Evolutionary conservation across 1,140 invertebrate species (phyloP), one percentile per base, ranked within the genome.

Genomic region (Diabrotica undecimpunctata): DNA sequence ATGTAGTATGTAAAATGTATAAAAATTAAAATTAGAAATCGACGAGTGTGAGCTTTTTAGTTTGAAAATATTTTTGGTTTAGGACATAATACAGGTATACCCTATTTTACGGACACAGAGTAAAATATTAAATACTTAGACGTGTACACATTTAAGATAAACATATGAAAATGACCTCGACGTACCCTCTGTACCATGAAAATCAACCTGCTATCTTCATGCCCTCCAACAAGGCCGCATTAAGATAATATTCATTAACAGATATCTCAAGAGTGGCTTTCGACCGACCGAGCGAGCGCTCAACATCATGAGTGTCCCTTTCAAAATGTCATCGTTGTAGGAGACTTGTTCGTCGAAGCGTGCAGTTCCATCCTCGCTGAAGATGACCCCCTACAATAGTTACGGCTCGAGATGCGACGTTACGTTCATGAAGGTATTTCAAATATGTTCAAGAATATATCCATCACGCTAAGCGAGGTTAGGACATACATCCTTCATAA

Each of bases 221-320:
- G 60, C 41, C 61, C 54, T 62, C 70, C 69, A 70, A 50, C 65
- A 68, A 74, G 69, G 68, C 68, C 72, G 71, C 65, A 65, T 70
- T 70, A 70, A 72, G 70, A 74, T 74, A 71, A 65, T 68, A 66
- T 67, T 71, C 71, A 69, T 67, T 71, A 69, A 60, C 64, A 54
- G 66, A 67, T 51, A 54, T 64, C 12, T 13, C 62, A 46, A 36
- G 65, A 62, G 61, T 61, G 54, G 67, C 64, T 64, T 66, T 63
- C 71, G 71, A 69, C 67, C 41, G n/a, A 46, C 41, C 41, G 41
- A 46, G 41, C 41, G 41, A 46, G 8, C 41, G 41, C n/a, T 46
- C 39, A 46, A 10, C n/a, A 46, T 46, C 41, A 46, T 46, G 41
- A 46, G 25, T 25, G 25, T 25, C 25, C 25, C 25, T 25, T 25